Conservation (phyloP, 1,140 invertebrate genomes). For the Cotesia glomerata region DNA sequence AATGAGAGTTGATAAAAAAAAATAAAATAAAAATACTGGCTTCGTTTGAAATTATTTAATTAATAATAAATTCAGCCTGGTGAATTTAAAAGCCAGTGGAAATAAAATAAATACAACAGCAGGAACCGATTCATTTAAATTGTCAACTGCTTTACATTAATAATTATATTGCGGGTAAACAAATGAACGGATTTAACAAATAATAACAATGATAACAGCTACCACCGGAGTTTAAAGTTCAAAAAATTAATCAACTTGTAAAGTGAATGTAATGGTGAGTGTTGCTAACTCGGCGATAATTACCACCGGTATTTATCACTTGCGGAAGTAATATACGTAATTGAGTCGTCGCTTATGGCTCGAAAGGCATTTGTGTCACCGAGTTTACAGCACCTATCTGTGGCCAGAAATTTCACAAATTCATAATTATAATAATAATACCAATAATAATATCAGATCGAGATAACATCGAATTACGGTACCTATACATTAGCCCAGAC, state of each 20-base stretch:
- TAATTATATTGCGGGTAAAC: too few species aligned
- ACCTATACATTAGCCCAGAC: background rate
- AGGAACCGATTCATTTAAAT: too few species aligned
- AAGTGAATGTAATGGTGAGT: background rate
- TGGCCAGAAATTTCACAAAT: constrained; percentile 25
- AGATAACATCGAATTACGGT: too few species aligned
- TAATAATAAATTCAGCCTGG: too few species aligned
- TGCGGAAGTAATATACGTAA: constrained; percentile 28
- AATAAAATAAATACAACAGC: background rate
- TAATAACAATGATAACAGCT: too few species aligned
- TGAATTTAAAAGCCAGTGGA: background rate
- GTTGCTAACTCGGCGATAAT: background rate
- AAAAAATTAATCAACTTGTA: background rate
- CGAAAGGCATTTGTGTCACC: constrained; percentile 26
- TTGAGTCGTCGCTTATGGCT: constrained; percentile 27
- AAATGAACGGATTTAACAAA: too few species aligned
- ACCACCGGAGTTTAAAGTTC: too few species aligned
- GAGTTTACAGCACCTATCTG: constrained; percentile 21
- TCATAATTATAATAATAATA: constrained; percentile 45
- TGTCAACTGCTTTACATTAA: too few species aligned
- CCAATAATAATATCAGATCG: constrained; percentile 2
- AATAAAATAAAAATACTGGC: too few species aligned
- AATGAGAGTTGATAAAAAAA: too few species aligned
- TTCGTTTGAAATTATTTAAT: too few species aligned
- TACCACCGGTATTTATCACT: constrained; percentile 19